Conservation (phyloP, 1,140 invertebrate species). For the Conus ventricosus region DNA sequence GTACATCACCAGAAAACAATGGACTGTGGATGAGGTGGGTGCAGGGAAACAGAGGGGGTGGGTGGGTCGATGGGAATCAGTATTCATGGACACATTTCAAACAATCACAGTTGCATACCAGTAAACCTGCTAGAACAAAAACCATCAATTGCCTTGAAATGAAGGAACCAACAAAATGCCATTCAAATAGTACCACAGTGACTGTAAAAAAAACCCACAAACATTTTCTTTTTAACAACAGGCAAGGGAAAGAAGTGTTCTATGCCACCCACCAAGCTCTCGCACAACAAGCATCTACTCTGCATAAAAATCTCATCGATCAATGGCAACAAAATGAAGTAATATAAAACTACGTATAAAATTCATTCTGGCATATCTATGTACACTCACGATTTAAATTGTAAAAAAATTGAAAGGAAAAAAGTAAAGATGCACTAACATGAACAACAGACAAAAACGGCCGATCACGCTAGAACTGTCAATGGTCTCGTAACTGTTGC, state of each 20-base stretch:
- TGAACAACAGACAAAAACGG: too few species aligned
- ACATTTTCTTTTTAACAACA: background rate
- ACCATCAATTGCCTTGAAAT: background rate
- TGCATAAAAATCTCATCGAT: background rate
- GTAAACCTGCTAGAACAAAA: background rate
- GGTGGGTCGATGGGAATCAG: too few species aligned
- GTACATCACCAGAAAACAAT: background rate
- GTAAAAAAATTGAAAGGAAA: too few species aligned
- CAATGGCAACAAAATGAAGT: background rate
- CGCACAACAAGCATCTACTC: background rate
- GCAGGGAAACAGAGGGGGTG: background rate
- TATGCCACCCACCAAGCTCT: background rate
- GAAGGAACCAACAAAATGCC: background rate
- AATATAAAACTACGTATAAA: background rate
- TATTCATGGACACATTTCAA: background rate
- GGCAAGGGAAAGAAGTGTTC: background rate
- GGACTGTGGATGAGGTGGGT: background rate
- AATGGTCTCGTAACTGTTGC: too few species aligned
- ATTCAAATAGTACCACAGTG: background rate
- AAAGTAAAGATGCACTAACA: too few species aligned
- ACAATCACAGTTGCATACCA: background rate
- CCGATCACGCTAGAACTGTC: too few species aligned
- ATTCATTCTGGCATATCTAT: background rate
- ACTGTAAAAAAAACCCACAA: background rate
- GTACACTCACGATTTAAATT: too few species aligned